Base-by-base conservation (phyloP, 30 jellyfish, hydroid and myxozoan species). In the Hydractinia symbiolongicarpus region DNA sequence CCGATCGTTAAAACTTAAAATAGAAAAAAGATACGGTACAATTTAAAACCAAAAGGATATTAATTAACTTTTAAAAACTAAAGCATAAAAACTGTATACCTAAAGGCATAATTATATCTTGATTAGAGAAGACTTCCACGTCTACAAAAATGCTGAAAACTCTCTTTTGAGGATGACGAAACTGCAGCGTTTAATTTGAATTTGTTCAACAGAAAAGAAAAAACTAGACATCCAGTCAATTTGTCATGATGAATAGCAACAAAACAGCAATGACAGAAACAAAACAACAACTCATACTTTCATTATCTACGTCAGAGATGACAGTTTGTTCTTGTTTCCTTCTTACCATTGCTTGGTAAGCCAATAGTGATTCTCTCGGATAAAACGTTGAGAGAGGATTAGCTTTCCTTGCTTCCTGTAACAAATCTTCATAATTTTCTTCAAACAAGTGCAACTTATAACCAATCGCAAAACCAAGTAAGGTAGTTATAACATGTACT, bases 401-500 rank as follows among this genome's bases (percentile, higher is more conserved):
- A 7, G 79, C 53, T 54, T 77, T 54, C 6, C 73, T 74, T 30
- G 81, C 16, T 64, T 86, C 53, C 66, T 56, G 69, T 78, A 76
- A 80, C 55, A 69, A 20, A 10, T 86, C 95, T 67, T 82, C 86
- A 11, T 79, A 53, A 74, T 67, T 79, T 75, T 86, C 95, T 55
- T 86, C 95, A 78, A 86, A 79, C 30, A 55, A 5, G 56, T 86
- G 89, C 67, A 72, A 56, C 50, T 64, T 58, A 44, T 74, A 71
- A 10, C 95, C 95, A 16, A 86, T 66, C 5, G 82, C 95, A 55
- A 79, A 61, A n/a, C 95, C 95, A 86, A 80, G 50, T 21, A 78
- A 61, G 8, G 89, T 78, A 54, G 50, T 75, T 16, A 86, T 53
- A 13, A 86, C 70, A 72, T 86, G 95, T 67, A 16, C 60, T 56